These are phyloP conservation scores for Torymus texanus DNA, from an alignment of 2,888 invertebrate genomes.

Conservation along the genomic window DNA sequence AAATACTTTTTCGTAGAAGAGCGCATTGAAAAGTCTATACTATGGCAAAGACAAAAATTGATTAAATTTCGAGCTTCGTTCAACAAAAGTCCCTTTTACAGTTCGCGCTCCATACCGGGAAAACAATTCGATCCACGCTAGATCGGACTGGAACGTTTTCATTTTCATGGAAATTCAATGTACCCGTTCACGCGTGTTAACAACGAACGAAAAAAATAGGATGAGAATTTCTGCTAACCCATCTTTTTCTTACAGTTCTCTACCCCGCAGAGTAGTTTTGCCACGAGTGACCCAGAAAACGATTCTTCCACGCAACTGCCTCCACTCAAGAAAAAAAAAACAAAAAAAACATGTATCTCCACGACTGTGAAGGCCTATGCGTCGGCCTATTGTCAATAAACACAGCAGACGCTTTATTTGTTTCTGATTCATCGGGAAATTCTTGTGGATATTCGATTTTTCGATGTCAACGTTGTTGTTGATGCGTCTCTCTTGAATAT, in stretches of 20 bases:
- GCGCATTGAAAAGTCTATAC: neutral
- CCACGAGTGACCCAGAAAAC: no score
- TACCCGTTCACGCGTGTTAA: no score
- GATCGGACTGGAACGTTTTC: constrained; percentile 9
- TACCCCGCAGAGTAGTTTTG: no score
- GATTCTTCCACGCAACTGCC: neutral
- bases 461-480: neutral
- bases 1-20: no score
- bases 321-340: neutral
- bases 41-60: neutral
- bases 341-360: constrained; percentile 11
- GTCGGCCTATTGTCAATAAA: constrained; percentile 40
- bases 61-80: neutral
- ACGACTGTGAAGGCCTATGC: neutral
- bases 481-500: constrained; percentile 18
- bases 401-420: constrained; percentile 24
- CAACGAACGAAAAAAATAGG: no score
- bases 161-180: constrained; percentile 35
- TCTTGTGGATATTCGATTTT: constrained; percentile 22
- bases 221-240: no score
- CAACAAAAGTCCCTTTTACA: neutral
- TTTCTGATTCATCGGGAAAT: constrained; percentile 32
- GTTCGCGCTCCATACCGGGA: neutral
- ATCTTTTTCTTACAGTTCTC: no score
- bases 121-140: neutral